phyloP scores from a whole-genome alignment of 2,113 vertebrate genomes.

The Monarcha castaneiventris region DNA sequence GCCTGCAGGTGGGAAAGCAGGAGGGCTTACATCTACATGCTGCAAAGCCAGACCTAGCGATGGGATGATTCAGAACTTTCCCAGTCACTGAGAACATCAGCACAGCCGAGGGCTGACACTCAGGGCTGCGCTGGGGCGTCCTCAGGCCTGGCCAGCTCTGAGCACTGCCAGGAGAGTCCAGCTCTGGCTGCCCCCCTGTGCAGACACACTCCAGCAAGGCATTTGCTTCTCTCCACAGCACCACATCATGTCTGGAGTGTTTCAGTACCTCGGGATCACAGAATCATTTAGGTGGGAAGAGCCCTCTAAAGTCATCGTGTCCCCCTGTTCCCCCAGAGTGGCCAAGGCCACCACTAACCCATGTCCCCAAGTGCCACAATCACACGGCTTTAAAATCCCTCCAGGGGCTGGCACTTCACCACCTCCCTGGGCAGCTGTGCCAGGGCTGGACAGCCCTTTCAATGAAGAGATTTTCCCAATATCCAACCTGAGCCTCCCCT shows the following conservation, averaged over 20 bases:
- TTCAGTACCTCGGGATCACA: neutral
- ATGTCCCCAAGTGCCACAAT: neutral
- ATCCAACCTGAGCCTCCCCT: rapidly evolving
- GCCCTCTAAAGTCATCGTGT: neutral
- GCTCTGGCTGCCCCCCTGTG: neutral
- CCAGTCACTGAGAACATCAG: neutral
- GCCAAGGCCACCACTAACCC: neutral
- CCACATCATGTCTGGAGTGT: rapidly evolving
- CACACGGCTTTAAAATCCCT: neutral
- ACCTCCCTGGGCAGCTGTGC: neutral
- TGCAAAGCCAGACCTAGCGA: neutral
- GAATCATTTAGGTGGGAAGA: neutral
- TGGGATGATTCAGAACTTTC: neutral
- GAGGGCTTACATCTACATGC: neutral
- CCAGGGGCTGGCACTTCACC: neutral
- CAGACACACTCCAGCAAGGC: neutral
- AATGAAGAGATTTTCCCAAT: neutral
- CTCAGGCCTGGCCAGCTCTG: neutral
- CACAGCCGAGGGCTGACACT: rapidly evolving
- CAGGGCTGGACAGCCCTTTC: neutral
- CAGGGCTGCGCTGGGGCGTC: neutral
- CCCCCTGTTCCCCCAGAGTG: neutral
- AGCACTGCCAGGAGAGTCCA: neutral
- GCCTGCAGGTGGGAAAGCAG: constrained; percentile 53
- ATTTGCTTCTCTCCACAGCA: neutral